Conservation (phyloP, 2,888 invertebrate genomes). For the Cantharis rustica region DNA sequence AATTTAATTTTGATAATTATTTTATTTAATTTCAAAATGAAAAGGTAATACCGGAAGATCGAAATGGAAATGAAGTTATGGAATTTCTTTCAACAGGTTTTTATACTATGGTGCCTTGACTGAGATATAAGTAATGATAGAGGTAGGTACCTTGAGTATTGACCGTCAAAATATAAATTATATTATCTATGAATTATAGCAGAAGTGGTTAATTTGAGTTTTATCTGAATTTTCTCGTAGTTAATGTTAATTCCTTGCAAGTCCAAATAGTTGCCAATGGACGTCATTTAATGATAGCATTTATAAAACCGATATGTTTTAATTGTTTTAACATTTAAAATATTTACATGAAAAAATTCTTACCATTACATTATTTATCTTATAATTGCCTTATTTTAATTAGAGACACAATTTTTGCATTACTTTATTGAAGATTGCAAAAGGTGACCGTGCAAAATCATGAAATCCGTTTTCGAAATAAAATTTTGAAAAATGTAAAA, state of each 20-base stretch:
- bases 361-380: background rate
- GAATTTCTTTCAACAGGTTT: background rate
- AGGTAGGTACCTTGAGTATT: slow-evolving; percentile 27
- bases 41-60: background rate
- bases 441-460: background rate
- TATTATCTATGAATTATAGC: background rate
- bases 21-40: too few species aligned
- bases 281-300: background rate
- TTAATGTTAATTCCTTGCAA: background rate
- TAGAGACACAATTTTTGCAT: background rate
- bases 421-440: background rate
- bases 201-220: background rate
- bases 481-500: background rate
- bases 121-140: slow-evolving; percentile 18
- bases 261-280: too few species aligned
- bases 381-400: background rate
- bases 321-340: background rate
- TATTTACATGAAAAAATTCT: background rate
- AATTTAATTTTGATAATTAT: too few species aligned
- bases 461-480: background rate
- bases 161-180: slow-evolving; percentile 24
- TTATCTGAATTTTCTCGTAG: background rate
- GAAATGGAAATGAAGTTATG: background rate
- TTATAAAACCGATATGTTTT: background rate
- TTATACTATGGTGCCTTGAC: slow-evolving; percentile 26